Conservation (phyloP, 1,140 invertebrate genomes). For the Chrysoperla carnea region DNA sequence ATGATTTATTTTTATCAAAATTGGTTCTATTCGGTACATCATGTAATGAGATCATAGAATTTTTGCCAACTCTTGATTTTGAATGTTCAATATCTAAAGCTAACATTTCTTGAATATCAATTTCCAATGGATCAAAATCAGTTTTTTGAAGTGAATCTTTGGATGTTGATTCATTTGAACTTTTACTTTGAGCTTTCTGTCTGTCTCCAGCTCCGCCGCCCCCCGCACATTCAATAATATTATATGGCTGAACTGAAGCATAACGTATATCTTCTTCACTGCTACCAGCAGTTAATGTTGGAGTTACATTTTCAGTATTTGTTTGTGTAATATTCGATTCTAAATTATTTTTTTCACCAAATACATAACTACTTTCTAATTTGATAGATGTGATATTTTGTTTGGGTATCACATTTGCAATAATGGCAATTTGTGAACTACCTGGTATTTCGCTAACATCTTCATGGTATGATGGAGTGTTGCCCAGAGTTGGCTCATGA, state of each 20-base stretch:
- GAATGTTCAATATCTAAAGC: conserved; percentile 1
- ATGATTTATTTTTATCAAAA: conserved; percentile 1
- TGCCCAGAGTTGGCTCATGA: not conserved
- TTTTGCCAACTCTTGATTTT: not conserved
- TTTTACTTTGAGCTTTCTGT: not conserved
- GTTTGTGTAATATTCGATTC: not conserved
- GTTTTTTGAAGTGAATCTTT: not conserved
- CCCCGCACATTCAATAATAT: too few species aligned
- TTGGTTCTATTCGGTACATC: not conserved
- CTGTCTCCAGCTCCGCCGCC: too few species aligned
- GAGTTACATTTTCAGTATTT: not conserved
- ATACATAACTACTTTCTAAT: not conserved
- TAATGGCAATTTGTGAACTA: not conserved
- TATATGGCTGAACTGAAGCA: not conserved
- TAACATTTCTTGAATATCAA: conserved; percentile 2
- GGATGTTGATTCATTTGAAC: not conserved
- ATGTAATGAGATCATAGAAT: not conserved
- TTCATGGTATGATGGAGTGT: not conserved
- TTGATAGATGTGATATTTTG: not conserved
- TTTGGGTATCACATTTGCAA: not conserved
- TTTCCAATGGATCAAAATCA: conserved; percentile 1
- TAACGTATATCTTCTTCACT: not conserved
- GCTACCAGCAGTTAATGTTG: not conserved
- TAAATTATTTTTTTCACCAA: not conserved
- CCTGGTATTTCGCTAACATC: not conserved